Evolutionary conservation across 2,113 vertebrate genomes (phyloP), one percentile per base, ranked within the genome.

Genomic region (Herpetotheres cachinnans): DNA sequence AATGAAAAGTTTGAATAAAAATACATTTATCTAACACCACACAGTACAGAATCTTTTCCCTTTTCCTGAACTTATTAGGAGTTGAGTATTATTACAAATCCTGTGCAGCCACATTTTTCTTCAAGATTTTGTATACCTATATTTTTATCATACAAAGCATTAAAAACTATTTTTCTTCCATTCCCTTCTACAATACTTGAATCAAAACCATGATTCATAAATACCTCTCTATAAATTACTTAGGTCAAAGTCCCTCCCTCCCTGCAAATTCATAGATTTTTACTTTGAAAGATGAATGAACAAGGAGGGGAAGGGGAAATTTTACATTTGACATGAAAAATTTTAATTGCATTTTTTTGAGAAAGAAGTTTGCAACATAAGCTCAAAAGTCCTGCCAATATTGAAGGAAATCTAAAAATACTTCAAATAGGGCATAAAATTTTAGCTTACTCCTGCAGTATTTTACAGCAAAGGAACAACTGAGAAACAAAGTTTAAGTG

Each of bases 401-500:
- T 2, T 59, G 26, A 83, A 94, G 90, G 21, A 79, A 80, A 62
- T 59, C 42, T 62, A 62, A 73, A 73, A 88, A 65, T 78, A 83
- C 29, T 86, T 90, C 50, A 70, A 81, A 81, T 77, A 12, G 66
- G 25, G 38, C 44, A 74, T 29, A 88, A 92, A 90, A 74, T 93
- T 86, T 84, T 47, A 90, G 76, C 14, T 93, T 78, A 22, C 50
- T 93, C 26, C 76, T 81, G 67, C 29, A 87, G 17, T 55, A 73
- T 59, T 81, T 89, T 89, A 77, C 42, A 90, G 71, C 69, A 94
- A 86, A 81, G 44, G 38, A 96, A 81, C 47, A 88, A 94, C 55
- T 25, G 34, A 97, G 67, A 95, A 96, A 80, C 34, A 32, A 90
- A 84, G n/a, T 85, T 80, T 76, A 86, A 95, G 29, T 59, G 67